Evolutionary conservation across 2,113 vertebrate genomes (phyloP).

Genomic region (Ciconia stormi): DNA sequence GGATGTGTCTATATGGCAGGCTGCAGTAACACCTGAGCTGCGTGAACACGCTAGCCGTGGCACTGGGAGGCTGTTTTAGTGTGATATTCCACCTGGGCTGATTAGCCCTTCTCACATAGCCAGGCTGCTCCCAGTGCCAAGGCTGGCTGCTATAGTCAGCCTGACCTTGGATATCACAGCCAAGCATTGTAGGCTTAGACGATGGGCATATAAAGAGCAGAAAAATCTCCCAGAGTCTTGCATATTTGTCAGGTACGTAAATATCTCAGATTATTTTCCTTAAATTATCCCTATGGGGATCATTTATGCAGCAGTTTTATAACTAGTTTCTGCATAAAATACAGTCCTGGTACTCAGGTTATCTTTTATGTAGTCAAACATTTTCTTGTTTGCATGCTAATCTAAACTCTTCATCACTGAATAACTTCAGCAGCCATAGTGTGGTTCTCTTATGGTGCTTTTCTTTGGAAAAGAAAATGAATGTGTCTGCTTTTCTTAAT

Average conservation of each 20-base stretch:
- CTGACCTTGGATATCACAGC: neutral
- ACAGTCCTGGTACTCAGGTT: neutral
- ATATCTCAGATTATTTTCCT: constrained; percentile 54
- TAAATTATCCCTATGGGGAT: constrained; percentile 38
- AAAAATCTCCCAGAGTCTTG: constrained; percentile 3
- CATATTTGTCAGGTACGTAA: constrained; percentile 61
- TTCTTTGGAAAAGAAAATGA: constrained; percentile 57
- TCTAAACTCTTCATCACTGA: constrained; percentile 61
- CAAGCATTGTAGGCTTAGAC: neutral
- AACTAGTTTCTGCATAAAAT: constrained; percentile 61
- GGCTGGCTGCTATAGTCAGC: neutral
- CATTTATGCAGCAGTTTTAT: constrained; percentile 54
- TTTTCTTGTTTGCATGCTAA: constrained; percentile 68
- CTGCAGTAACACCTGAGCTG: constrained; percentile 3
- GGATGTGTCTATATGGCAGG: neutral
- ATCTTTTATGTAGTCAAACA: constrained; percentile 51
- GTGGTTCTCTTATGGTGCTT: constrained; percentile 40
- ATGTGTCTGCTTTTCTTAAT: constrained; percentile 64
- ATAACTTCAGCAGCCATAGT: constrained; percentile 30
- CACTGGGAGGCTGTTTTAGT: accelerated
- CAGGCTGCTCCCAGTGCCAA: neutral
- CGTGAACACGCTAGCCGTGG: neutral
- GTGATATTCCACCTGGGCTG: neutral
- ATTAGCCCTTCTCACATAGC: neutral
- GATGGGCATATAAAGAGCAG: neutral